Evolutionary conservation across 2,797 vertebrate species (phyloP).

Genomic region (Anableps anableps): DNA sequence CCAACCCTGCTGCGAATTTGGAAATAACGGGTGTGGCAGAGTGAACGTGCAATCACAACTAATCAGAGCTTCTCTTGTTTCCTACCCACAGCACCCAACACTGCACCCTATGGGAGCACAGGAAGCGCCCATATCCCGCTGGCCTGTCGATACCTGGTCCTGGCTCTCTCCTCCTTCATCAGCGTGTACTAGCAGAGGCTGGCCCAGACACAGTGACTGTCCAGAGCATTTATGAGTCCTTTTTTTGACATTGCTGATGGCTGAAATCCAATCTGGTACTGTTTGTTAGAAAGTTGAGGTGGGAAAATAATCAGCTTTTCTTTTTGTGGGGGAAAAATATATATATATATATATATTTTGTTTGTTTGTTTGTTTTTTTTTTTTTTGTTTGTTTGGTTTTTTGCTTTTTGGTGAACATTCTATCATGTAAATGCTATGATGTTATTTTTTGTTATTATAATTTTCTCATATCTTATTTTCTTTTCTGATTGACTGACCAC

Average conservation of each 20-base stretch:
- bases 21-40: slow-evolving; percentile 31
- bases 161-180: slow-evolving; percentile 94
- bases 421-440: slow-evolving; percentile 87
- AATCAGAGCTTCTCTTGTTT: slow-evolving; percentile 81
- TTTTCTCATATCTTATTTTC: slow-evolving; percentile 59
- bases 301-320: slow-evolving; percentile 88
- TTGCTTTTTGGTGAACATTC: slow-evolving; percentile 74
- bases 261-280: slow-evolving; percentile 94
- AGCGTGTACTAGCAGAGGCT: slow-evolving; percentile 93
- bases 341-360: no score
- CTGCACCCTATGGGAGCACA: slow-evolving; percentile 94
- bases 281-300: slow-evolving; percentile 88
- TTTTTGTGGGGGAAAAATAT: slow-evolving; percentile 82
- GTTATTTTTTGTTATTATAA: slow-evolving; percentile 83
- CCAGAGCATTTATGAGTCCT: slow-evolving; percentile 93
- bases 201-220: slow-evolving; percentile 90
- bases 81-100: slow-evolving; percentile 92
- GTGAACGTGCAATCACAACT: slow-evolving; percentile 70
- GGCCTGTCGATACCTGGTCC: slow-evolving; percentile 94
- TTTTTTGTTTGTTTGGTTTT: slow-evolving; percentile 65
- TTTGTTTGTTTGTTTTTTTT: slow-evolving; percentile 53
- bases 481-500: slow-evolving; percentile 84
- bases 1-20: slow-evolving; percentile 37
- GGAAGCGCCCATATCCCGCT: slow-evolving; percentile 89
- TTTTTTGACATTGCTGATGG: slow-evolving; percentile 89